Evolutionary conservation across 92 coral and sea anemone genomes (phyloP), one percentile per base, ranked within the genome.

Genomic region (Paragorgia papillata): DNA sequence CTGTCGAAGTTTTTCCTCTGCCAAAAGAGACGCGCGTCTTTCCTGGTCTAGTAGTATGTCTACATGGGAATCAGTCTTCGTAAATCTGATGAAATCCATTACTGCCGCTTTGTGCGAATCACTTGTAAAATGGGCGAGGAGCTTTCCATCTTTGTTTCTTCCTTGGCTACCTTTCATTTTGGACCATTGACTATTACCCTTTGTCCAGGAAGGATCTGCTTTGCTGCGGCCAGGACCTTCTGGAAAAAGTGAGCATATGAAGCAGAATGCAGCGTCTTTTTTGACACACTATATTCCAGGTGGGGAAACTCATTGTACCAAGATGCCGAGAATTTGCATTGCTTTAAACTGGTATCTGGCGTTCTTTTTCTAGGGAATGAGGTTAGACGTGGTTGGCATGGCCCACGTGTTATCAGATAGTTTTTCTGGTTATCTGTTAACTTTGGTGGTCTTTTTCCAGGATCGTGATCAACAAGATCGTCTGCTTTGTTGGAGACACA

Each of bases 91-190:
- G 21, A 33, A 64, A 24, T 64, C 71, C 71, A 14, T 18, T 15
- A 64, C 2, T 14, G 71, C 50, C 4, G 71, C 48, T 6, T 39
- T 64, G 29, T 64, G 43, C 14, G 51, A 34, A 33, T 34, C 29
- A 19, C 71, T 64, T 5, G 26, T 64, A 21, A 64, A 64, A 15
- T 64, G 71, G 8, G 50, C 14, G 13, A 14, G 2, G 10, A 64
- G 51, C 51, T 64, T 64, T 17, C 71, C 71, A 5, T 14, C 28
- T 24, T 33, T 64, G 51, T 35, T 35, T 39, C 29, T 17, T 2
- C 71, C 71, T 6, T 7, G 29, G 22, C 71, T 64, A 2, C 71
- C 71, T 39, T 64, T 64, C 50, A 64, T 64, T 35, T 64, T 64
- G 27, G 50, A 22, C 71, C 49, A 64, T 0, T 0, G 12, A 64